A percentile compares a stretch with the other conserved stretches of the same genome.
These are phyloP conservation scores for Eleginops maclovinus DNA, from an alignment of 2,113 vertebrate species.

Conservation along the genomic window DNA sequence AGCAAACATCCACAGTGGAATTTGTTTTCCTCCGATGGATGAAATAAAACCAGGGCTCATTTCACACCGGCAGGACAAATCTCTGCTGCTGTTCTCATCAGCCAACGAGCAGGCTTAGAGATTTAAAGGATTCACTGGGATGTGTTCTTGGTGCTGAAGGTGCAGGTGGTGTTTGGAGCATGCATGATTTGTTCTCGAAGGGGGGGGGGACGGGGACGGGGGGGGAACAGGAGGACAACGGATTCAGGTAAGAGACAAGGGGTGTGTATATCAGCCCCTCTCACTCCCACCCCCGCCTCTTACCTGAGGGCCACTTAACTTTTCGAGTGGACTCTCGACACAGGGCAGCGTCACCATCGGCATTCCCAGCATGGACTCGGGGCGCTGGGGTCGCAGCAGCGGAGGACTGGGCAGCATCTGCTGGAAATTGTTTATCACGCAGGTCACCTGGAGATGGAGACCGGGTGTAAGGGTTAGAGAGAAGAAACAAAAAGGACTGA, in stretches of 20 bases:
- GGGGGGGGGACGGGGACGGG: background rate
- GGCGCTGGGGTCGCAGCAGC: conserved; percentile 50
- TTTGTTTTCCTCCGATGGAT: conserved; percentile 31
- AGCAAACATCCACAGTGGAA: conserved; percentile 3
- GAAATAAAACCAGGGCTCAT: conserved; percentile 26
- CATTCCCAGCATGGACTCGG: conserved; percentile 82
- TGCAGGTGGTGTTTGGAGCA: conserved; percentile 31
- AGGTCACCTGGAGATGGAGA: conserved; percentile 76
- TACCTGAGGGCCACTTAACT: conserved; percentile 94
- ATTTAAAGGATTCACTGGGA: conserved; percentile 34
- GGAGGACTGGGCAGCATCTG: conserved; percentile 62
- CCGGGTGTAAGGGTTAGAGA: background rate
- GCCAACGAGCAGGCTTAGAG: conserved; percentile 13
- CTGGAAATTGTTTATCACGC: conserved; percentile 86
- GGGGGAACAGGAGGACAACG: conserved; percentile 14
- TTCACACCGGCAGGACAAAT: conserved; percentile 37
- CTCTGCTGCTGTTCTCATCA: conserved; percentile 21
- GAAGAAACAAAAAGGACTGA: background rate
- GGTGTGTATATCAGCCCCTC: conserved; percentile 44
- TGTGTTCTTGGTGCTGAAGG: conserved; percentile 10
- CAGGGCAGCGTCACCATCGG: conserved; percentile 85
- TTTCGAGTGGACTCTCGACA: conserved; percentile 90
- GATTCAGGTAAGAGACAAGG: conserved; percentile 63
- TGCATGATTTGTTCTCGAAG: conserved; percentile 2
- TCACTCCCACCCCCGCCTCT: conserved; percentile 77